A percentile compares a stretch with the other conserved stretches of the same genome.
These are phyloP conservation scores for Neosalanx taihuensis DNA, from an alignment of 2,797 vertebrate genomes.

Conservation along the genomic window DNA sequence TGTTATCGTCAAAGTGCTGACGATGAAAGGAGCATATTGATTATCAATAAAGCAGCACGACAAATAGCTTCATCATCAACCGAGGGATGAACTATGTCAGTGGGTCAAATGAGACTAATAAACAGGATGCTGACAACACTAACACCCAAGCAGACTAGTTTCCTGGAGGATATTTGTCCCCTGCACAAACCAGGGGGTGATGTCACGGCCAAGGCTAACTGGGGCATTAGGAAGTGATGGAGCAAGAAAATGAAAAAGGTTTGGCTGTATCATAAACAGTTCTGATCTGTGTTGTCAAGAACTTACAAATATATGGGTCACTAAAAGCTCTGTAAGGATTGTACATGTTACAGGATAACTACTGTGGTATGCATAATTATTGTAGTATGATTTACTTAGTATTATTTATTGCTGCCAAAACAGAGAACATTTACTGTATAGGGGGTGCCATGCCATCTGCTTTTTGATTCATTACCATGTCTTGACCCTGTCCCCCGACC, in stretches of 20 bases:
- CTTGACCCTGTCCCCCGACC: neutral
- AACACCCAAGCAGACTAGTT: neutral
- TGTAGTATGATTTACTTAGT: neutral
- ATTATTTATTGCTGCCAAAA: conserved; percentile 22
- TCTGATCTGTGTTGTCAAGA: conserved; percentile 18
- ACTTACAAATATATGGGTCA: conserved; percentile 2
- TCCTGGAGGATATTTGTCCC: neutral
- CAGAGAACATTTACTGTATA: conserved; percentile 6
- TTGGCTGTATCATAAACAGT: neutral
- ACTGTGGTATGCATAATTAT: too few relatives aligned
- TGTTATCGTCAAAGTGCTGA: neutral
- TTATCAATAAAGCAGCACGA: conserved; percentile 5
- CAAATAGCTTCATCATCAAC: neutral
- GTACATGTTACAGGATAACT: neutral
- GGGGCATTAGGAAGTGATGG: conserved; percentile 16
- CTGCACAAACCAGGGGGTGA: conserved; percentile 6
- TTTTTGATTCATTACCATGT: conserved; percentile 22
- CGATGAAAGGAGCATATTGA: conserved; percentile 5
- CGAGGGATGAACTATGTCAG: conserved; percentile 7
- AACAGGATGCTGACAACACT: neutral
- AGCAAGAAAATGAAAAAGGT: conserved; percentile 2
- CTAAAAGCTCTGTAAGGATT: conserved; percentile 14
- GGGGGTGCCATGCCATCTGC: conserved; percentile 4
- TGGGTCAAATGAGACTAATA: conserved; percentile 7
- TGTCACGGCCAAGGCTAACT: conserved; percentile 8